phyloP scores from a whole-genome alignment of 1,140 invertebrate species.

The Mesaphorura yosii region DNA sequence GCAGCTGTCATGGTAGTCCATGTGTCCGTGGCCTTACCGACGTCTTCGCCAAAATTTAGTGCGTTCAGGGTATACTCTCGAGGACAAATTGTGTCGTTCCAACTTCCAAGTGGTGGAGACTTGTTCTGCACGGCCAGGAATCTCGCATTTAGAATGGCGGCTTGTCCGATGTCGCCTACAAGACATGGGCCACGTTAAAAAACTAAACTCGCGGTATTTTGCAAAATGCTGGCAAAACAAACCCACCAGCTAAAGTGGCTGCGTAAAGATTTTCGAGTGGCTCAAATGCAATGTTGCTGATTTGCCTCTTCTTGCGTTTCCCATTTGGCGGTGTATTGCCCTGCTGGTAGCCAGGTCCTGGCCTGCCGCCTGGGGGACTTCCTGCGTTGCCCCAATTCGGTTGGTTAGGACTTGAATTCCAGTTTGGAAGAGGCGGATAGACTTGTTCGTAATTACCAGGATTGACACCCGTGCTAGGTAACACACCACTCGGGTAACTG shows the following conservation, averaged over 20 bases:
- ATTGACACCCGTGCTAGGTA: too few relatives aligned
- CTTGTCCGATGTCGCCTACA: slow-evolving; percentile 28
- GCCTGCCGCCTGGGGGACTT: too few relatives aligned
- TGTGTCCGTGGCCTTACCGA: slow-evolving; percentile 1
- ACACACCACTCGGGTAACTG: neutral
- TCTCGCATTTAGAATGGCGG: slow-evolving; percentile 25
- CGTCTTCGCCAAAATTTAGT: slow-evolving; percentile 1
- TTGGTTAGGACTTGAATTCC: slow-evolving; percentile 2
- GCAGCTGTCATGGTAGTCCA: slow-evolving; percentile 27
- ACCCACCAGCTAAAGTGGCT: slow-evolving; percentile 20
- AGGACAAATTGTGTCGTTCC: slow-evolving; percentile 27
- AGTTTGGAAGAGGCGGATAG: too few relatives aligned
- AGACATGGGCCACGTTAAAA: neutral
- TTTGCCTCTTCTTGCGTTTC: slow-evolving; percentile 14
- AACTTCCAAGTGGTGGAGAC: slow-evolving; percentile 11
- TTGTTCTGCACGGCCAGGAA: neutral
- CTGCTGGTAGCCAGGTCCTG: too few relatives aligned
- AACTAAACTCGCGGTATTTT: neutral
- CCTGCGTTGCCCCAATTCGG: too few relatives aligned
- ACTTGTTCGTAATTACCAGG: too few relatives aligned
- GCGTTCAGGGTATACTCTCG: slow-evolving; percentile 20
- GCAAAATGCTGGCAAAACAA: neutral
- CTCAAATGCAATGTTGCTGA: slow-evolving; percentile 3
- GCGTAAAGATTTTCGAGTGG: slow-evolving; percentile 20
- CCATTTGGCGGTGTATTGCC: too few relatives aligned